These are phyloP conservation scores for Drosophila melanogaster DNA, from an alignment of 1,140 invertebrate species.

Conservation along the genomic window DNA sequence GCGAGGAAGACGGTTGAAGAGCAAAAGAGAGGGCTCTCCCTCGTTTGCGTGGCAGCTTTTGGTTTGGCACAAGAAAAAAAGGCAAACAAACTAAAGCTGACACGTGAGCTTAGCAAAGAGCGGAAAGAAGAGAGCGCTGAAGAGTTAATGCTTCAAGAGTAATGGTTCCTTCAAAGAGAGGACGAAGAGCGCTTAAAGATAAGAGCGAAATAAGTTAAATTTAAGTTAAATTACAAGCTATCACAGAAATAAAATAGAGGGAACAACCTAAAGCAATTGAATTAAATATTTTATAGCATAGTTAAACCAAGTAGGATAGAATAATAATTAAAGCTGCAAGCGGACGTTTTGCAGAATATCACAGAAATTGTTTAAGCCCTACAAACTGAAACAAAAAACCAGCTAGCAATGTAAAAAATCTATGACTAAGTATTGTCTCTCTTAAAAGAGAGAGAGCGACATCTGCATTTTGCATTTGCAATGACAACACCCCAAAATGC, in stretches of 20 bases:
- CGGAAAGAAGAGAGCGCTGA: neutral
- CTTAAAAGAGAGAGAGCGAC: neutral
- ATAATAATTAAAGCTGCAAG: too few relatives aligned
- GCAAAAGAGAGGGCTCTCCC: conserved; percentile 14
- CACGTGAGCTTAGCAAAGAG: conserved; percentile 40
- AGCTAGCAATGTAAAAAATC: neutral
- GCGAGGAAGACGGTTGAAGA: neutral
- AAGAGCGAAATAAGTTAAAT: conserved; percentile 7
- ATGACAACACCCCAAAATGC: conserved; percentile 49
- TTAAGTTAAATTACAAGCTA: neutral
- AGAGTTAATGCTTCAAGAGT: neutral
- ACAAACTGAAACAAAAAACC: neutral
- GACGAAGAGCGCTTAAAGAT: conserved; percentile 1
- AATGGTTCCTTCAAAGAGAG: too few relatives aligned
- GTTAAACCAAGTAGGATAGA: neutral
- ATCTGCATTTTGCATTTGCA: conserved; percentile 37
- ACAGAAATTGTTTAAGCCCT: neutral
- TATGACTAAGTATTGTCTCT: neutral
- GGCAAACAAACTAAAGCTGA: conserved; percentile 45
- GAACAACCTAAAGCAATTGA: neutral
- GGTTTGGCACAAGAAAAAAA: conserved; percentile 35
- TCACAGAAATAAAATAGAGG: neutral
- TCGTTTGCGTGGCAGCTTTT: conserved; percentile 64
- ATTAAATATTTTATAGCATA: neutral
- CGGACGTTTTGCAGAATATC: too few relatives aligned